A percentile compares a stretch with the other conserved stretches of the same genome.
Evolutionary conservation across 2,113 vertebrate genomes (phyloP).

Genomic region (Murina feae): DNA sequence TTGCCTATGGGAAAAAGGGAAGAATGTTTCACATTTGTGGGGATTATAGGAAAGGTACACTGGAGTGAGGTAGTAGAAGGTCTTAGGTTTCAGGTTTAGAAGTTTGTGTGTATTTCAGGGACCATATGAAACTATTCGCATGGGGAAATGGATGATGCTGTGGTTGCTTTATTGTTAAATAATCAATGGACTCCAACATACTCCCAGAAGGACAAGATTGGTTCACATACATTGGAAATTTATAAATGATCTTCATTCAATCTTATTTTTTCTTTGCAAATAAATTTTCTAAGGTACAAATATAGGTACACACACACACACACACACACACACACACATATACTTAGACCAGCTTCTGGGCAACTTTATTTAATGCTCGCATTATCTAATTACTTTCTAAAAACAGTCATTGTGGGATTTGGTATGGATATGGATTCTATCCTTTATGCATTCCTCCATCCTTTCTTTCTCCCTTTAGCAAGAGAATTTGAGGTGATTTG

Average conservation of each 20-base stretch:
- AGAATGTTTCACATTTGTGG: not conserved
- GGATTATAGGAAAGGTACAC: not conserved
- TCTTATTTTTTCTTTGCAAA: constrained; percentile 4
- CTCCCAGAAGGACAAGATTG: not conserved
- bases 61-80: not conserved
- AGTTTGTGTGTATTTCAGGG: not conserved
- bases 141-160: not conserved
- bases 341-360: not conserved
- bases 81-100: not conserved
- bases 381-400: constrained; percentile 6
- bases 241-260: not conserved
- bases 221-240: not conserved
- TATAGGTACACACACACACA: too few species aligned
- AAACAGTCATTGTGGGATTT: constrained; percentile 5
- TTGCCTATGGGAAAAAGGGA: not conserved
- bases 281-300: not conserved
- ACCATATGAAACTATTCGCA: not conserved
- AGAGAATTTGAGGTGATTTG: not conserved
- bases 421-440: not conserved
- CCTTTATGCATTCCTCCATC: not conserved
- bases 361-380: not conserved
- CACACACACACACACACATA: too few species aligned
- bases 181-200: not conserved
- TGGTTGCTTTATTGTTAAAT: not conserved
- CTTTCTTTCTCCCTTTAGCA: not conserved